Evolutionary conservation across 2,888 invertebrate genomes (phyloP).

Genomic region (Diadromus collaris): DNA sequence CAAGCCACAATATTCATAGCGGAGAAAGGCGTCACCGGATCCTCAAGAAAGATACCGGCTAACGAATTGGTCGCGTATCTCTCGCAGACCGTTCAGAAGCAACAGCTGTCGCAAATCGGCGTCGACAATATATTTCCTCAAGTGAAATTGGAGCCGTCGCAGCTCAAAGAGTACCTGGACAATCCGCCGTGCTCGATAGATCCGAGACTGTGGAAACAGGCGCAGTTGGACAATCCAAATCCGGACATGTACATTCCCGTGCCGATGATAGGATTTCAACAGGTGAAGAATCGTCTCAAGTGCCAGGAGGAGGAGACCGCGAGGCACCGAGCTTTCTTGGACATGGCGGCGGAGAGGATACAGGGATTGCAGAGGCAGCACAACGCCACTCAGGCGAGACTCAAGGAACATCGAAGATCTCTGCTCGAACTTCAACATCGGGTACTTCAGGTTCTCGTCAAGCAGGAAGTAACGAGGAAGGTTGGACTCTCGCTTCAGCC

Average conservation of each 20-base stretch:
- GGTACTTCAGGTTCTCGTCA: constrained; percentile 91
- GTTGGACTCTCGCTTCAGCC: constrained; percentile 92
- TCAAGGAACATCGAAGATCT: constrained; percentile 91
- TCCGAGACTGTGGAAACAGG: constrained; percentile 96
- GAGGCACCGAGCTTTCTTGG: constrained; percentile 90
- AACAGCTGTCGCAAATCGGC: constrained; percentile 87
- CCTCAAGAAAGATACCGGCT: constrained; percentile 87
- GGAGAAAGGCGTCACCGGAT: constrained; percentile 85
- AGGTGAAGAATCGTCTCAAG: constrained; percentile 90
- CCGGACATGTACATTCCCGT: constrained; percentile 94
- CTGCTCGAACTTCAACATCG: constrained; percentile 92
- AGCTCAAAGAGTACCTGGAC: constrained; percentile 93
- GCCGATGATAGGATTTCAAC: constrained; percentile 95
- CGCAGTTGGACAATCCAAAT: constrained; percentile 97
- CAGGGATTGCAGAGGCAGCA: constrained; percentile 90
- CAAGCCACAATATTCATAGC: constrained; percentile 88
- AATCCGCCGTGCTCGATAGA: constrained; percentile 96
- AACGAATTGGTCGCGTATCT: constrained; percentile 87
- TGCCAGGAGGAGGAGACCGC: constrained; percentile 93
- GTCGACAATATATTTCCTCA: constrained; percentile 87
- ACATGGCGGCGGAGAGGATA: constrained; percentile 90
- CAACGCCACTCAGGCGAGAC: constrained; percentile 89
- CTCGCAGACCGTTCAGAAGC: constrained; percentile 86
- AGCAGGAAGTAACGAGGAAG: constrained; percentile 94
- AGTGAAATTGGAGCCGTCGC: constrained; percentile 88